Base-by-base conservation (phyloP, 2,888 invertebrate genomes). In the Polymixis flavicincta region DNA sequence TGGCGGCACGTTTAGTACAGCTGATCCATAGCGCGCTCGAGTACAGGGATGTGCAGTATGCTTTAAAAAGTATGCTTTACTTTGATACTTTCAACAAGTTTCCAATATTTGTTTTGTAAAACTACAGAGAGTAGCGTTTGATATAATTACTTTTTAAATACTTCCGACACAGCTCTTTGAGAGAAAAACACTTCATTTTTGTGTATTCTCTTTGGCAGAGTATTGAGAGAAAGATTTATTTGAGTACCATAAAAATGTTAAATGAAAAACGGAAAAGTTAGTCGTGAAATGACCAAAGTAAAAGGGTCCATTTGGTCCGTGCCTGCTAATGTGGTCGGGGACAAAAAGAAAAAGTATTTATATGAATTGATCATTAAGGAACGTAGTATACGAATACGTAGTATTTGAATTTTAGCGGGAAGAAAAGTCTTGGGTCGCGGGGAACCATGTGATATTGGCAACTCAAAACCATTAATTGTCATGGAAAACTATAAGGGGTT, bases 131-230 rank as follows among this genome's bases (percentile, higher is more conserved):
- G n/a, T 50, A 50, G 19, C 68, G 48, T 61, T 79, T 71, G 11
- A 63, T 65, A 55, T 71, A 71, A 71, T 68, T 50, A 55, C 45
- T 59, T 84, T 73, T 73, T 68, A 32, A 75, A 83, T 71, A 74
- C 61, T 50, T 45, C 54, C 19, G n/a, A 32, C 42, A 65, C 25
- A 52, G 68, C 9, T 63, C 37, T 54, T 66, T 71, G 63, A 28
- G 50, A 66, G 55, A 66, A 64, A 61, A 75, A 61, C 45, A 73
- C 42, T 60, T 32, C 17, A 72, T 67, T 63, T 69, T 32, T 22
- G 54, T 65, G 50, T 42, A 67, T 54, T 71, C 65, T 72, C 66
- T 83, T 74, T 68, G 55, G 14, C 45, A 52, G 28, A 74, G 22
- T 54, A 82, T 68, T 57, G 52, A 66, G n/a, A 67, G 28, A 37